A percentile compares a stretch with the other conserved stretches of the same genome.
phyloP scores from a whole-genome alignment of 2,797 vertebrate species.

The Cuniculus paca region DNA sequence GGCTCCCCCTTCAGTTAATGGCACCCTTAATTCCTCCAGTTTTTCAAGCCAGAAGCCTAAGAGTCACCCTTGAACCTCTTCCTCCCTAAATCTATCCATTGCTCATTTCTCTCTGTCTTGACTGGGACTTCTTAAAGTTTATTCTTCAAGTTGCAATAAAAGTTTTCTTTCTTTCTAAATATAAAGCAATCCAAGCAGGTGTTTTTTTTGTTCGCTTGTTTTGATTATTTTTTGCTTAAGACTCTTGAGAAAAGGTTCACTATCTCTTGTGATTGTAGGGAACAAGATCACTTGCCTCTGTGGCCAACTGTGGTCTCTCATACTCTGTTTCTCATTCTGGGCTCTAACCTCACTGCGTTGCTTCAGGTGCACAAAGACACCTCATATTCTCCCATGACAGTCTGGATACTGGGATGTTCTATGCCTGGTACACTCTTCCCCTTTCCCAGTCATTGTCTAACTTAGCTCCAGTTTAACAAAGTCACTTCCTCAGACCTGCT shows the following conservation, averaged over 20 bases:
- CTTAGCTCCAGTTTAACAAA: not conserved
- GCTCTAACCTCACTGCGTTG: not conserved
- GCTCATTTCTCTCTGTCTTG: not conserved
- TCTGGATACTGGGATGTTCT: not conserved
- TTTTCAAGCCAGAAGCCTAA: not conserved
- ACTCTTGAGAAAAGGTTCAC: not conserved
- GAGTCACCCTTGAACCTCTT: not conserved
- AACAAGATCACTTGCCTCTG: not conserved
- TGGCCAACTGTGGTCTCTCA: not conserved
- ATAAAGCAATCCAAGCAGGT: not conserved
- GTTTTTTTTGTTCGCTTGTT: not conserved
- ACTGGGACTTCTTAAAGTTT: not conserved
- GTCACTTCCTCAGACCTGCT: not conserved
- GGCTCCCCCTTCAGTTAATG: not conserved
- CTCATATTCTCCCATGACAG: fast-evolving
- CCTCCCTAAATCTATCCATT: not conserved
- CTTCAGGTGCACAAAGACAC: not conserved
- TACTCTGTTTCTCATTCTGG: not conserved
- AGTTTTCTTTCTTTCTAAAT: not conserved
- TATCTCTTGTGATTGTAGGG: not conserved
- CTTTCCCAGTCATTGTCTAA: not conserved
- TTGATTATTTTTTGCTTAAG: not conserved
- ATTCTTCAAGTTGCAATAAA: not conserved
- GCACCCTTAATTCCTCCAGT: not conserved
- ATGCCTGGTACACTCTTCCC: not conserved